Percentiles rank a stretch among this genome's conserved stretches.
Evolutionary conservation across 2,888 invertebrate species (phyloP).

Genomic region (Metalampra italica): DNA sequence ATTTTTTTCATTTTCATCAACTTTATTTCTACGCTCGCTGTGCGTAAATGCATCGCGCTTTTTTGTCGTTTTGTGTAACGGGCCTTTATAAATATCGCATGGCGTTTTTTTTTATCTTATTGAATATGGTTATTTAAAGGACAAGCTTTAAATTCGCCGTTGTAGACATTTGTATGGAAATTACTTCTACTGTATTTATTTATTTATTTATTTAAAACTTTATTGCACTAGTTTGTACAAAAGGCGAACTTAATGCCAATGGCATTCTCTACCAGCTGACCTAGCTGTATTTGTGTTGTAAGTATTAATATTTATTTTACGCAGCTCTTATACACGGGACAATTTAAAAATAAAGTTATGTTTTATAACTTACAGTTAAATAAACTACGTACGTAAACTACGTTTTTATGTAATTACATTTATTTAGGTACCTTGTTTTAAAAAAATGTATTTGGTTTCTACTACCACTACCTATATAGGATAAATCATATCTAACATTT

Average conservation of each 20-base stretch:
- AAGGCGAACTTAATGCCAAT: too few relatives aligned
- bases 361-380: too few relatives aligned
- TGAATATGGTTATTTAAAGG: constrained; percentile 10
- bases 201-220: not conserved
- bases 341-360: not conserved
- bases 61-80: constrained; percentile 24
- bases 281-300: too few relatives aligned
- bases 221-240: too few relatives aligned
- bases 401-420: too few relatives aligned
- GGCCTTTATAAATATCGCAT: constrained; percentile 24
- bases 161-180: constrained; percentile 11
- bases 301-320: too few relatives aligned
- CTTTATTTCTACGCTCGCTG: constrained; percentile 18
- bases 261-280: too few relatives aligned
- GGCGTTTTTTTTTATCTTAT: constrained; percentile 15
- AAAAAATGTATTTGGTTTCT: too few relatives aligned
- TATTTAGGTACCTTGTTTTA: too few relatives aligned
- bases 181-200: constrained; percentile 1
- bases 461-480: too few relatives aligned
- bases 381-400: too few relatives aligned
- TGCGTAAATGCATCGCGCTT: constrained; percentile 26
- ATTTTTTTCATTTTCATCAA: constrained; percentile 19
- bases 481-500: too few relatives aligned
- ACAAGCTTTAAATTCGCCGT: constrained; percentile 3
- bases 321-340: not conserved